Percentiles rank a stretch among this genome's conserved stretches.
Evolutionary conservation across 2,113 vertebrate species (phyloP).

Genomic region (Pristiophorus japonicus): DNA sequence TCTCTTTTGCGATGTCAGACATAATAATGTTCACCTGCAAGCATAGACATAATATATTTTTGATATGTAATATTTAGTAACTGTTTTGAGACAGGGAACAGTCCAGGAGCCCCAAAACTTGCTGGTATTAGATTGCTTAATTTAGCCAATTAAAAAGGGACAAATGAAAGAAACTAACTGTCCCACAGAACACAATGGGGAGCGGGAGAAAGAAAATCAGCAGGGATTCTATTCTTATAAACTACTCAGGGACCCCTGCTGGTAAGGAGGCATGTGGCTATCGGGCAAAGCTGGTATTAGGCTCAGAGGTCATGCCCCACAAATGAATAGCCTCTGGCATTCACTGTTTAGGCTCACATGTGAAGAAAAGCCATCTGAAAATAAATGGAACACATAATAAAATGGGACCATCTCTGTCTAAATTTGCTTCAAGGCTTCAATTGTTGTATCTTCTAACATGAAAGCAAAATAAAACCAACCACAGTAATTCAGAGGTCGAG

Average conservation of each 20-base stretch:
- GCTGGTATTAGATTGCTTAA: not conserved
- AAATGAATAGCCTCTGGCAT: not conserved
- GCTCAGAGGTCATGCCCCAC: not conserved
- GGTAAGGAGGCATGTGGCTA: no score
- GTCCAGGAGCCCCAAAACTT: not conserved
- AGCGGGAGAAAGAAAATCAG: not conserved
- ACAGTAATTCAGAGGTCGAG: no score
- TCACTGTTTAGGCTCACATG: not conserved
- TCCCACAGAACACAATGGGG: not conserved
- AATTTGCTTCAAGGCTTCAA: not conserved
- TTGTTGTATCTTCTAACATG: not conserved
- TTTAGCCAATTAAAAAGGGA: not conserved
- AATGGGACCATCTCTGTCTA: not conserved
- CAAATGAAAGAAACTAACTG: not conserved
- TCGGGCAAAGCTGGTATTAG: not conserved
- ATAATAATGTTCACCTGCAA: constrained; percentile 46
- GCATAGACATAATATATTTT: no score
- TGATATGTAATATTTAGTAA: no score
- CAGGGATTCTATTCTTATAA: no score
- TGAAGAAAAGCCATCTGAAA: not conserved
- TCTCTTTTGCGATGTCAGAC: constrained; percentile 59
- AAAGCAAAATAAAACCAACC: not conserved
- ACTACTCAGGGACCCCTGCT: no score
- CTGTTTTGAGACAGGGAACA: not conserved
- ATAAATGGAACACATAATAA: not conserved